A percentile compares a stretch with the other conserved stretches of the same genome.
These are phyloP conservation scores for Drosophila nr. perissopoda DNA, from an alignment of 2,888 invertebrate species.

Conservation along the genomic window DNA sequence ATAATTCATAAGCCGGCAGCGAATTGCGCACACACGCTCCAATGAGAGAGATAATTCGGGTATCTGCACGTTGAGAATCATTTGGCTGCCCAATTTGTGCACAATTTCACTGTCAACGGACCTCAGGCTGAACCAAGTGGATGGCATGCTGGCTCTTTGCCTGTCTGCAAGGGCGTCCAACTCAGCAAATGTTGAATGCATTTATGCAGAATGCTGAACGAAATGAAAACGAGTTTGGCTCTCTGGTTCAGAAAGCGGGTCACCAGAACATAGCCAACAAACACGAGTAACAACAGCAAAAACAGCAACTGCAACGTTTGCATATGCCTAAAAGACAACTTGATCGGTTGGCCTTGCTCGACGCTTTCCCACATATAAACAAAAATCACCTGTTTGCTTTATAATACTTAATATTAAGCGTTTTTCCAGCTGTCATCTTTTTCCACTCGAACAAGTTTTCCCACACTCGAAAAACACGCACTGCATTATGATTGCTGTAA, in stretches of 20 bases:
- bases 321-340: slow-evolving; percentile 29
- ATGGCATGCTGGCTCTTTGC: slow-evolving; percentile 10
- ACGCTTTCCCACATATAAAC: slow-evolving; percentile 52
- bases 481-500: slow-evolving; percentile 54
- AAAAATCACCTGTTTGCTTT: slow-evolving; percentile 45
- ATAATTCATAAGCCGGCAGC: slow-evolving; percentile 77
- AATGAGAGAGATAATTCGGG: slow-evolving; percentile 56
- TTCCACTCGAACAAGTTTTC: slow-evolving; percentile 71
- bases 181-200: slow-evolving; percentile 25
- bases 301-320: slow-evolving; percentile 18
- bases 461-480: slow-evolving; percentile 72
- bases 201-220: slow-evolving; percentile 45
- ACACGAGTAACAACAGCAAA: slow-evolving; percentile 18
- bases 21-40: slow-evolving; percentile 58
- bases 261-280: slow-evolving; percentile 74
- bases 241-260: slow-evolving; percentile 76
- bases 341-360: slow-evolving; percentile 60
- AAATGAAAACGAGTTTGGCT: slow-evolving; percentile 76
- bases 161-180: slow-evolving; percentile 64
- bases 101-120: slow-evolving; percentile 83
- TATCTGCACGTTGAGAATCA: slow-evolving; percentile 43
- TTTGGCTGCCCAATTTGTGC: slow-evolving; percentile 66
- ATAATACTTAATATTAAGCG: slow-evolving; percentile 39
- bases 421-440: slow-evolving; percentile 52
- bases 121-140: slow-evolving; percentile 33